A percentile compares a stretch with the other conserved stretches of the same genome.
These are phyloP conservation scores for Caerostris extrusa DNA, from an alignment of 1,140 invertebrate species.

Conservation along the genomic window DNA sequence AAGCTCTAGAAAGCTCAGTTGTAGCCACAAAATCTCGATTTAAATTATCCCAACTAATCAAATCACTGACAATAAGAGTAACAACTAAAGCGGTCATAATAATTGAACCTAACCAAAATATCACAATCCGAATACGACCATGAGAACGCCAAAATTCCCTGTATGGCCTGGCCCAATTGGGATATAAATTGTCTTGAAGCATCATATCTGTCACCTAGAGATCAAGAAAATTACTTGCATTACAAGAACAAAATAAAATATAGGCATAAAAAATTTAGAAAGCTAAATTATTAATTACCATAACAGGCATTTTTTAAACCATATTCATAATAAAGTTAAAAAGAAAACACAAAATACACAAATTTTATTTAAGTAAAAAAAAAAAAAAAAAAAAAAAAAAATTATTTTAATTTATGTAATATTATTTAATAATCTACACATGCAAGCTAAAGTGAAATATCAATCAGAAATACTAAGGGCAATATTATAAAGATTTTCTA, in stretches of 20 bases:
- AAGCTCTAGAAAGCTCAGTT: constrained; percentile 84
- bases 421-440: no score
- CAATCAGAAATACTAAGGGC: no score
- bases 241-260: no score
- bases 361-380: no score
- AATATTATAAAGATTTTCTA: no score
- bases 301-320: background rate
- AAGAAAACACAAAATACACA: background rate
- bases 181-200: constrained; percentile 85
- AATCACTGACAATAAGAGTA: constrained; percentile 83
- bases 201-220: constrained; percentile 85
- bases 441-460: no score
- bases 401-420: no score
- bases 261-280: no score
- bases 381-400: no score
- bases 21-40: constrained; percentile 84
- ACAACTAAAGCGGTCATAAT: constrained; percentile 83
- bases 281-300: background rate
- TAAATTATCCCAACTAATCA: constrained; percentile 84
- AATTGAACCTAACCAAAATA: constrained; percentile 83
- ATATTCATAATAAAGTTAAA: background rate
- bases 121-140: constrained; percentile 82
- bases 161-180: constrained; percentile 82
- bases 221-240: background rate
- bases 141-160: constrained; percentile 82